These are phyloP conservation scores for Cactoblastis cactorum DNA, from an alignment of 2,888 invertebrate species.

Conservation along the genomic window DNA sequence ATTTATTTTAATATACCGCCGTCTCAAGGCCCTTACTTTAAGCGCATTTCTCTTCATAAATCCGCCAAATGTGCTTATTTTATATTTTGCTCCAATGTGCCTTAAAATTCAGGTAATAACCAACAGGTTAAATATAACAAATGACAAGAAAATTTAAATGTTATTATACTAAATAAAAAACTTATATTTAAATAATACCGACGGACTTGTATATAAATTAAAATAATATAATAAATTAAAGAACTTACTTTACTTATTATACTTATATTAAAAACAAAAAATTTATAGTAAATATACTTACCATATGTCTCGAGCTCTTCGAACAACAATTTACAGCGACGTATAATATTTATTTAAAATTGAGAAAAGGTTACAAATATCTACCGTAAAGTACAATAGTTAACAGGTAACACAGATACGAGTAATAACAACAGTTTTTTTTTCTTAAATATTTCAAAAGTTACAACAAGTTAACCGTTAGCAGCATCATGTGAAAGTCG, in stretches of 20 bases:
- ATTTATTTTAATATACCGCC: constrained; percentile 9
- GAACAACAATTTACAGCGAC: constrained; percentile 52
- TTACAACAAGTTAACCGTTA: constrained; percentile 64
- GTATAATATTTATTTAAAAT: constrained; percentile 43
- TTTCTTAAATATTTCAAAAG: constrained; percentile 74
- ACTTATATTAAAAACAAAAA: background rate
- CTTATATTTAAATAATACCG: no score
- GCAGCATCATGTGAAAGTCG: constrained; percentile 47
- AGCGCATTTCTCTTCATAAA: constrained; percentile 6
- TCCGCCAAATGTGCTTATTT: constrained; percentile 8
- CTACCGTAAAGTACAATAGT: constrained; percentile 60
- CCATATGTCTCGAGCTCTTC: constrained; percentile 40
- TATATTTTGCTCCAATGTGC: constrained; percentile 5
- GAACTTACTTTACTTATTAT: no score
- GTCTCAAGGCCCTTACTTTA: background rate
- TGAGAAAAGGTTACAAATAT: constrained; percentile 55
- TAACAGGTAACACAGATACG: constrained; percentile 76
- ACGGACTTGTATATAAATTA: no score
- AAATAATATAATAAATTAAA: no score
- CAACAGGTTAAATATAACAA: no score
- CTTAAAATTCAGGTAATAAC: no score
- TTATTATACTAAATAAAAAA: no score
- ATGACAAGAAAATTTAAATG: no score
- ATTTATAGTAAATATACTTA: constrained; percentile 29
- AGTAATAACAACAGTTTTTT: constrained; percentile 69